Evolutionary conservation across 2,113 vertebrate genomes (phyloP), one percentile per base, ranked within the genome.

Genomic region (Heloderma charlesbogerti): DNA sequence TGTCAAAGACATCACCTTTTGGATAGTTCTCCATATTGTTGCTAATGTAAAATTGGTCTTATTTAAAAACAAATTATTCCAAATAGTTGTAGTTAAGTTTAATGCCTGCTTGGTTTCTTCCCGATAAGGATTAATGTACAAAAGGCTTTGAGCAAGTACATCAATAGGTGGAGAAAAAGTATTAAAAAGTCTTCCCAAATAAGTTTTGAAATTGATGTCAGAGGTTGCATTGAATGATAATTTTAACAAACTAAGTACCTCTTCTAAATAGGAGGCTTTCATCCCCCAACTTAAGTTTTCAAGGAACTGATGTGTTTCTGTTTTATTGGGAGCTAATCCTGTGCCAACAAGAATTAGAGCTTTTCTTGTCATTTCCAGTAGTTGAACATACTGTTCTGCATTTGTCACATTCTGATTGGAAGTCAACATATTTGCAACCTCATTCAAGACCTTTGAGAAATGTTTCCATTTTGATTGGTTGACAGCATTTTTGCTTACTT

Each of bases 51-150:
- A 90, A 92, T 87, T 71, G 79, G 92, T 93, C 88, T 88, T 84
- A 78, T 92, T 95, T 94, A 94, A 89, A 75, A 94, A 81, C 92
- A 91, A 45, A 57, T 89, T 90, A 92, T 95, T 94, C 94, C 90
- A 93, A 92, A 95, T 90, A n/a, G 77, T 31, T 25, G 81, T 20
- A 72, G 92, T 93, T 95, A 95, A 92, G 92, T 97, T 96, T 95
- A 95, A 94, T 91, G 91, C 75, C 6, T 82, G 92, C 87, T 94
- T 92, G 13, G 57, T 84, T 75, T 84, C 51, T 37, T 84, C 54
- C 82, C 71, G 48, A 40, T 45, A 43, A 77, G 72, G 72, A 31
- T 51, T 78, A 48, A 40, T 51, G 74, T 54, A 78, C 34, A 90
- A 78, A 78, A 85, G 72, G 15, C 83, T 85, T 85, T 79, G 57